Evolutionary conservation across 2,113 vertebrate genomes (phyloP).

Genomic region (Propithecus coquereli): DNA sequence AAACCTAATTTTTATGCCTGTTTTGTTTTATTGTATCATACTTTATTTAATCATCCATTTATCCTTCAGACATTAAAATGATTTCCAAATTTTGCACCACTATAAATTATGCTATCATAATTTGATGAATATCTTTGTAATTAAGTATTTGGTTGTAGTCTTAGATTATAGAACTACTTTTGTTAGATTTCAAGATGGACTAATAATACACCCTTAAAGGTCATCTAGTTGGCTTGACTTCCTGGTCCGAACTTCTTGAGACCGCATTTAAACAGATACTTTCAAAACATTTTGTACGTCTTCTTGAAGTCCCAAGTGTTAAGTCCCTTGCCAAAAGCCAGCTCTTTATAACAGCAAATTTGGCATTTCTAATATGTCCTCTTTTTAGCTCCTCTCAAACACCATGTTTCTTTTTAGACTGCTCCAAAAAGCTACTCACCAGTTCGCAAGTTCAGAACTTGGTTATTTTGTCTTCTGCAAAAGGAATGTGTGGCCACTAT

Average conservation of each 20-base stretch:
- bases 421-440: not conserved
- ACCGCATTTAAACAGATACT: not conserved
- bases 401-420: not conserved
- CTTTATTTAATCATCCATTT: not conserved
- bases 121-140: not conserved
- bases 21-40: not conserved
- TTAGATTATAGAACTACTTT: constrained; percentile 1
- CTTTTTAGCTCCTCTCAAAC: constrained; percentile 40
- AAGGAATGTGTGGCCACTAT: not conserved
- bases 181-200: not conserved
- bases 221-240: constrained; percentile 27
- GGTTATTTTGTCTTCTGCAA: constrained; percentile 15
- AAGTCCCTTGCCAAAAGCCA: constrained; percentile 24
- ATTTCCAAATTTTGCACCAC: not conserved
- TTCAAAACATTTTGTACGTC: not conserved
- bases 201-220: not conserved
- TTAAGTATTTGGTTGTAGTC: not conserved
- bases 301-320: not conserved
- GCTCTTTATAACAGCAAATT: not conserved
- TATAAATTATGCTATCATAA: not conserved
- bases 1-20: not conserved
- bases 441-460: not conserved
- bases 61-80: not conserved
- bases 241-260: not conserved
- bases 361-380: not conserved